A percentile compares a stretch with the other conserved stretches of the same genome.
These are phyloP conservation scores for Malurus melanocephalus DNA, from an alignment of 2,113 vertebrate species.

Conservation along the genomic window DNA sequence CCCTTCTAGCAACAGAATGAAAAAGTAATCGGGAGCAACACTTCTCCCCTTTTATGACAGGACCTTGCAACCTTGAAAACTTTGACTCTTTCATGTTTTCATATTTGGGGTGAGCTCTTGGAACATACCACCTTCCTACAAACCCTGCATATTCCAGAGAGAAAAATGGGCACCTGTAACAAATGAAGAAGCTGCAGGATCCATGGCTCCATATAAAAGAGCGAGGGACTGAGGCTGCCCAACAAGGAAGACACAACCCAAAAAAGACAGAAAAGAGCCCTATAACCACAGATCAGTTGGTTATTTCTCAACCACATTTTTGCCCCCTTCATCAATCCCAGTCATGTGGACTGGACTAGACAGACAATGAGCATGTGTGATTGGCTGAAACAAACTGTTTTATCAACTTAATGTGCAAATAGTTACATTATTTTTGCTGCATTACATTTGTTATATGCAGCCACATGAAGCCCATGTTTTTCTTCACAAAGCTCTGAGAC, in stretches of 20 bases:
- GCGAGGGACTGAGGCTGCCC: background rate
- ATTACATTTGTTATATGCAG: background rate
- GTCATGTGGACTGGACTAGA: fast-evolving
- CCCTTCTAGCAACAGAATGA: fast-evolving
- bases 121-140: background rate
- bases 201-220: background rate
- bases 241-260: background rate
- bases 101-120: background rate
- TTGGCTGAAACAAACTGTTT: background rate
- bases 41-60: background rate
- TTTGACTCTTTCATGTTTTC: background rate
- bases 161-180: fast-evolving
- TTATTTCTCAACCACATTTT: background rate
- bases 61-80: background rate
- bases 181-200: background rate
- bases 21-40: background rate
- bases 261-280: background rate
- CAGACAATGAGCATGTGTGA: background rate
- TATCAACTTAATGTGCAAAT: background rate
- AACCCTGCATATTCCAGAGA: background rate
- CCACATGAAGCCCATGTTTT: background rate
- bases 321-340: background rate
- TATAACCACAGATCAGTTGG: fast-evolving
- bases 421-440: background rate
- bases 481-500: background rate